Evolutionary conservation across 2,113 vertebrate species (phyloP).

Genomic region (Hippoglossus stenolepis): DNA sequence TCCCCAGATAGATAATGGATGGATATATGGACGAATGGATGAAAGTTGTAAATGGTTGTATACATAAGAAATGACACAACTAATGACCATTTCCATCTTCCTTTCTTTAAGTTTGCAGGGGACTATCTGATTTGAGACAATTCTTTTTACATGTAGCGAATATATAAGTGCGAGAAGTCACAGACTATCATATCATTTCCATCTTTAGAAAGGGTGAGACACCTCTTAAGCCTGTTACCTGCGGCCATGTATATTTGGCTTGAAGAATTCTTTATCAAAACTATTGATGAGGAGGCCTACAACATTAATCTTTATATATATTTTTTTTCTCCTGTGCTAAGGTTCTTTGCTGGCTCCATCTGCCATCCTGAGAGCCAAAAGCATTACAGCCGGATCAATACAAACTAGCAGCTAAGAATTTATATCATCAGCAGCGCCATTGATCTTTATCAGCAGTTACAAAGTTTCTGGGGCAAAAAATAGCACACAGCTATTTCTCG

Average conservation of each 20-base stretch:
- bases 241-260: constrained; percentile 49
- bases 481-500: constrained; percentile 58
- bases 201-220: constrained; percentile 14
- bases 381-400: constrained; percentile 80
- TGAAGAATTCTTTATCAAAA: constrained; percentile 58
- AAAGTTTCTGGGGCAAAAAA: constrained; percentile 77
- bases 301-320: constrained; percentile 64
- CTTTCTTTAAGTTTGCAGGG: neutral
- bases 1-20: no score
- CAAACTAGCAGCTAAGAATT: constrained; percentile 80
- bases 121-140: no score
- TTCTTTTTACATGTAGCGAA: neutral
- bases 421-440: constrained; percentile 80
- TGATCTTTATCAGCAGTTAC: constrained; percentile 79
- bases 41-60: no score
- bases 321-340: constrained; percentile 4
- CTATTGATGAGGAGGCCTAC: constrained; percentile 55
- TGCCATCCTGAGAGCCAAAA: constrained; percentile 72
- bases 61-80: no score
- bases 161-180: neutral
- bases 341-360: constrained; percentile 52
- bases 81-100: no score
- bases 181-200: constrained; percentile 5
- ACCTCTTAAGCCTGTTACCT: constrained; percentile 36
- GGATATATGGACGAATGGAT: no score